Evolutionary conservation across 1,140 invertebrate genomes (phyloP), one percentile per base, ranked within the genome.

Genomic region (Thaumetopoea pityocampa): DNA sequence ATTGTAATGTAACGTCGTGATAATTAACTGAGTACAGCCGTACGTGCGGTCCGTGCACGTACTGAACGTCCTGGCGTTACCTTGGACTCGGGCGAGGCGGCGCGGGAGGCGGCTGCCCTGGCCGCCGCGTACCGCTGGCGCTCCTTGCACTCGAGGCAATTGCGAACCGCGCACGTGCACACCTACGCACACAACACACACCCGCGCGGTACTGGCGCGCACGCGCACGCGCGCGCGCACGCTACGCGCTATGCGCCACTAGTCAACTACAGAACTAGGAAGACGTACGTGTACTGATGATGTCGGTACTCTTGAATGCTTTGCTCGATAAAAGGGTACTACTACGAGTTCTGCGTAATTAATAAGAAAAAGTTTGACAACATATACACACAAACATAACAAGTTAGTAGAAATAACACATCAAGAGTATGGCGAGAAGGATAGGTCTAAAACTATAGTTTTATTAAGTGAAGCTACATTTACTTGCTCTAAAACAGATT

Each of bases 111-210:
- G 7, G 67, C 56, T 42, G 69, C 68, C 27, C 65, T 62, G 4
- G 67, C 62, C 38, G 73, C 69, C 12, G 73, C 67, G 47, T 67
- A 89, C 56, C 94, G 90, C 72, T 91, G 91, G 53, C 96, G 89
- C 85, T 98, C 96, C 88, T 98, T 96, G 87, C 96, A 98, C 88
- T 98, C 97, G 73, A 99, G 90, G 86, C 97, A 98, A 88, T 99
- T 99, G 71, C 97, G 91, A 61, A 99, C 97, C 55, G 97, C 96
- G 88, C 96, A 96, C 73, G 97, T 99, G 89, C 96, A 98, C 63
- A 98, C 95, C 94, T 93, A 88, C 85, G 73, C 86, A 89, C 76
- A 86, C 67, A 55, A 54, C 38, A 48, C 43, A 28, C 33, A 48
- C 51, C 41, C 44, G 36, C 12, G 28, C 37, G n/a, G n/a, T n/a